phyloP scores from a whole-genome alignment of 2,113 vertebrate species.

The Dolichallabes microphthalmus region DNA sequence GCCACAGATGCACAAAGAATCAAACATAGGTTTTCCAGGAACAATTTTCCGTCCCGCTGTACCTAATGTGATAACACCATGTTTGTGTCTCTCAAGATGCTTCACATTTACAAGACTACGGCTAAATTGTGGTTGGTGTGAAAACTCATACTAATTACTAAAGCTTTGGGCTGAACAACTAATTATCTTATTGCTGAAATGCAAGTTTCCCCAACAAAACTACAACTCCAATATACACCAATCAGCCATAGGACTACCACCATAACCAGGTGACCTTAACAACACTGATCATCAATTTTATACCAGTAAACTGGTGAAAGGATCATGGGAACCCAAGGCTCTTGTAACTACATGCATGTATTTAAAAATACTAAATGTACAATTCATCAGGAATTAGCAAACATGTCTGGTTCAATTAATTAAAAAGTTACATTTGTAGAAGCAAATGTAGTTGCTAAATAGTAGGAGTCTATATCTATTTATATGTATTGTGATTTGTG shows the following conservation, averaged over 20 bases:
- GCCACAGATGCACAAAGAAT: neutral
- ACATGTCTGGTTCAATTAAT: neutral
- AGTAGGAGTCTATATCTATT: neutral
- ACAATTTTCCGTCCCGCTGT: neutral
- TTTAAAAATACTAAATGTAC: neutral
- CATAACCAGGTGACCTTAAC: too few relatives aligned
- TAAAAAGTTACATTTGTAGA: neutral
- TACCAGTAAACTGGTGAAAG: too few relatives aligned
- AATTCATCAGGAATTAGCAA: neutral
- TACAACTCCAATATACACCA: too few relatives aligned
- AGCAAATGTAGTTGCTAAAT: neutral
- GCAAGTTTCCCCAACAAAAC: too few relatives aligned
- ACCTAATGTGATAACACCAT: neutral
- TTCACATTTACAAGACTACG: neutral
- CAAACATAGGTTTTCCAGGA: neutral
- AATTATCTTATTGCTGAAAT: too few relatives aligned
- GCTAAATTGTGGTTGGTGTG: too few relatives aligned
- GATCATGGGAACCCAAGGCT: too few relatives aligned
- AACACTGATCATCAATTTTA: too few relatives aligned
- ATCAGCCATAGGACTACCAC: too few relatives aligned
- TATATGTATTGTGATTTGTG: neutral
- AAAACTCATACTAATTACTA: too few relatives aligned
- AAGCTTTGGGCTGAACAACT: too few relatives aligned
- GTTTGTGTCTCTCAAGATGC: neutral
- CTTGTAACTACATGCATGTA: too few relatives aligned